phyloP scores from a whole-genome alignment of 2,797 vertebrate genomes.

The Xyrichtys novacula region DNA sequence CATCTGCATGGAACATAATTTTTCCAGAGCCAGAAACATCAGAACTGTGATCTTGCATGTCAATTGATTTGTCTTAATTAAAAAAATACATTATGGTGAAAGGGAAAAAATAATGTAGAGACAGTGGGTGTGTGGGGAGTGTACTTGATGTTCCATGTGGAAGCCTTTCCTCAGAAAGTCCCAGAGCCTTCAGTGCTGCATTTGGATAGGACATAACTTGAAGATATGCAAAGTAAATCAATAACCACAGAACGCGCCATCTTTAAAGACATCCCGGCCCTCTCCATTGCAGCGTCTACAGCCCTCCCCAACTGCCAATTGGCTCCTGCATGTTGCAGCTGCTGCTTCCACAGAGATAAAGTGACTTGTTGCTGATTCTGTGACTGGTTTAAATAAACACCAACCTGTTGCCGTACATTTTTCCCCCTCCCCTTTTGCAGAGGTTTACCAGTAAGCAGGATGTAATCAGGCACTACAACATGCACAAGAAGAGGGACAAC shows the following conservation, averaged over 20 bases:
- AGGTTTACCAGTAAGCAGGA: conserved; percentile 99
- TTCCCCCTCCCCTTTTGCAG: conserved; percentile 83
- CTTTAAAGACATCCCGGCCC: conserved; percentile 69
- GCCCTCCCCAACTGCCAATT: conserved; percentile 75
- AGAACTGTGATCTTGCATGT: conserved; percentile 86
- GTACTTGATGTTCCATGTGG: conserved; percentile 45
- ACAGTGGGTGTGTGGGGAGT: conserved; percentile 32
- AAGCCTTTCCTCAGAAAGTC: conserved; percentile 39
- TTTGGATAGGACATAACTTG: conserved; percentile 63
- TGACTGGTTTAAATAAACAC: conserved; percentile 79
- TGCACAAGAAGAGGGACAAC: conserved; percentile 99
- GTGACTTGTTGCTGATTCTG: conserved; percentile 85
- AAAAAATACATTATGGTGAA: conserved; percentile 57
- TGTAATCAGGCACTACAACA: conserved; percentile 99
- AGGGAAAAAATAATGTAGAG: conserved; percentile 25
- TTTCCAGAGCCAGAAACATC: conserved; percentile 83
- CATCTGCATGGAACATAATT: conserved; percentile 86
- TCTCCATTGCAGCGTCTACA: conserved; percentile 63
- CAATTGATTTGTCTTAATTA: conserved; percentile 87
- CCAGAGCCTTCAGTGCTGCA: conserved; percentile 36
- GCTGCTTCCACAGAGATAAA: conserved; percentile 85
- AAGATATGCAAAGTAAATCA: conserved; percentile 75
- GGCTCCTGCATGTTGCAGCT: conserved; percentile 82
- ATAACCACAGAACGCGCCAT: conserved; percentile 64
- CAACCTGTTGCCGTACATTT: conserved; percentile 83